These are phyloP conservation scores for Disparrhopalites patrizii DNA, from an alignment of 2,888 invertebrate genomes.

Conservation along the genomic window DNA sequence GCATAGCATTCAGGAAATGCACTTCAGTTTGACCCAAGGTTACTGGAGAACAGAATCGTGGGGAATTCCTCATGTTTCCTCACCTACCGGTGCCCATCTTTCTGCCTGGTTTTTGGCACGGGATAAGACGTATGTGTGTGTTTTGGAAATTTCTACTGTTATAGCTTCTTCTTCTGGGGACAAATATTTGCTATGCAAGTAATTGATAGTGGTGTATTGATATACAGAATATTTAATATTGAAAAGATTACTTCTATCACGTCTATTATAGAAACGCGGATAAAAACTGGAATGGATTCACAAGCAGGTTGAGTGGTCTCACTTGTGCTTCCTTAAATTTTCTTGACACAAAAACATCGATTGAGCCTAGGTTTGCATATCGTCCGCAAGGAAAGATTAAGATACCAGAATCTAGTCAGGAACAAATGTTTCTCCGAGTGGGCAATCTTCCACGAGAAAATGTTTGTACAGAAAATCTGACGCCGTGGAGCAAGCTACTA, in stretches of 20 bases:
- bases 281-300: slow-evolving; percentile 79
- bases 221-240: too few relatives aligned
- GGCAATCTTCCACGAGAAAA: slow-evolving; percentile 92
- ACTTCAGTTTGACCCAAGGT: slow-evolving; percentile 87
- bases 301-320: slow-evolving; percentile 86
- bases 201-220: neutral
- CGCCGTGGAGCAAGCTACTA: slow-evolving; percentile 95
- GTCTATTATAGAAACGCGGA: slow-evolving; percentile 64
- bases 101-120: slow-evolving; percentile 78
- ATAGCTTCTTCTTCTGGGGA: too few relatives aligned
- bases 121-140: neutral
- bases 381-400: slow-evolving; percentile 67
- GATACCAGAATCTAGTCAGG: slow-evolving; percentile 53
- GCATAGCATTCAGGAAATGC: slow-evolving; percentile 82
- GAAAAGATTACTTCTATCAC: too few relatives aligned
- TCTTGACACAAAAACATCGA: slow-evolving; percentile 76
- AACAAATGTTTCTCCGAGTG: slow-evolving; percentile 61
- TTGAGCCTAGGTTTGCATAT: slow-evolving; percentile 77
- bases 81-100: slow-evolving; percentile 89
- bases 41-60: slow-evolving; percentile 89
- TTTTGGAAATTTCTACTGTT: neutral
- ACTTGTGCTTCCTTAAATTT: slow-evolving; percentile 96
- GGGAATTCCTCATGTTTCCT: slow-evolving; percentile 88
- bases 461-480: slow-evolving; percentile 97
- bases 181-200: neutral